Evolutionary conservation across 2,113 vertebrate species (phyloP).

Genomic region (Sinocyclocheilus anshuiensis): DNA sequence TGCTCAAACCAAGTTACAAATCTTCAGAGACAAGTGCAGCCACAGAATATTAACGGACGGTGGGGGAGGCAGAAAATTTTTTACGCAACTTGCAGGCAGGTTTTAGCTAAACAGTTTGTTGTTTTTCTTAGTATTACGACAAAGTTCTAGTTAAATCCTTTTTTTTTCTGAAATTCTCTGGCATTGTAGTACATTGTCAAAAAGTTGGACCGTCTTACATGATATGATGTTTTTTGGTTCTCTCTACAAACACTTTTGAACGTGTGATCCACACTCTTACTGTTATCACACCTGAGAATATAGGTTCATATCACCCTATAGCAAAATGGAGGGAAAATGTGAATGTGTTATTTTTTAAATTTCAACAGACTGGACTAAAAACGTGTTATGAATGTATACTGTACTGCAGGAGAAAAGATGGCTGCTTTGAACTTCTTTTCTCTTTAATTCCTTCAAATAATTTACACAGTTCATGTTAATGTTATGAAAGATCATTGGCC

Average conservation of each 20-base stretch:
- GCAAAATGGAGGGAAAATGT: neutral
- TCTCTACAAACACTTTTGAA: neutral
- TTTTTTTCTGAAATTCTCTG: neutral
- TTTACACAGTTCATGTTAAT: too few species aligned
- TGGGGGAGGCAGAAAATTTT: conserved; percentile 6
- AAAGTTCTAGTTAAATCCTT: neutral
- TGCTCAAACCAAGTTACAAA: conserved; percentile 74
- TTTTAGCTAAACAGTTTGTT: conserved; percentile 7
- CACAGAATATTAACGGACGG: conserved; percentile 20
- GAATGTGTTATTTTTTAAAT: neutral
- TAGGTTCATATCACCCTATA: neutral
- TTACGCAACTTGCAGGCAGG: neutral
- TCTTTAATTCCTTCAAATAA: too few species aligned
- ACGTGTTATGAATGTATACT: neutral
- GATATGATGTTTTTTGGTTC: neutral
- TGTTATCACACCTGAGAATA: conserved; percentile 21
- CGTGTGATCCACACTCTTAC: conserved; percentile 11
- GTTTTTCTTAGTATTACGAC: neutral
- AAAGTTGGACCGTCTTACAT: neutral
- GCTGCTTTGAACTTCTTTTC: neutral
- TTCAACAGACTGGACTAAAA: neutral
- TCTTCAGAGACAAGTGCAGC: conserved; percentile 63
- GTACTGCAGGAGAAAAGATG: neutral
- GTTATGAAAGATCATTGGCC: too few species aligned
- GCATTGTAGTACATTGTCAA: neutral